phyloP scores from a whole-genome alignment of 2,888 invertebrate genomes.

The Crepidodera aurea region DNA sequence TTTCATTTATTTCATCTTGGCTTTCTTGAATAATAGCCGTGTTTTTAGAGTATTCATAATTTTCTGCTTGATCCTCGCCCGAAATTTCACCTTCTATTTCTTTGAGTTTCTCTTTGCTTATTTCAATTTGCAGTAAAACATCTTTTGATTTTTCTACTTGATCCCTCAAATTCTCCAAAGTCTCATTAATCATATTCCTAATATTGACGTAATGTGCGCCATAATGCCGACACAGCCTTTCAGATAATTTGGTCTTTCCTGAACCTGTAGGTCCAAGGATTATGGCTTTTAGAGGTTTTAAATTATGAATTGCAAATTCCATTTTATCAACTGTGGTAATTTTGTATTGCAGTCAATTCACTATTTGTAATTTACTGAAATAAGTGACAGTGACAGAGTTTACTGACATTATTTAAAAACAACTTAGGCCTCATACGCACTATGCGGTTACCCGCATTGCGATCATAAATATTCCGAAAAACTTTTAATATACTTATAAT shows the following conservation, averaged over 20 bases:
- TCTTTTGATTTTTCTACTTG: constrained; percentile 44
- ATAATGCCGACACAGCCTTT: constrained; percentile 66
- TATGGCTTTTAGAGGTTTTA: constrained; percentile 68
- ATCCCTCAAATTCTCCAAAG: constrained; percentile 62
- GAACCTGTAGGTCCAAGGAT: constrained; percentile 73
- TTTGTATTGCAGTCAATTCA: too few relatives aligned
- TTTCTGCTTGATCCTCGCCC: constrained; percentile 50
- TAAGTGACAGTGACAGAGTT: too few relatives aligned
- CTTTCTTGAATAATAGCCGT: constrained; percentile 55
- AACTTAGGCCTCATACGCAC: too few relatives aligned
- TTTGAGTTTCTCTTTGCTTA: constrained; percentile 41
- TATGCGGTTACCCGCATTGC: too few relatives aligned
- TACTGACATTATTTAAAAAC: too few relatives aligned
- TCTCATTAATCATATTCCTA: constrained; percentile 65
- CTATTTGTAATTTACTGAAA: too few relatives aligned
- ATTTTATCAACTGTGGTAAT: too few relatives aligned
- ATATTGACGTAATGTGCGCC: constrained; percentile 67
- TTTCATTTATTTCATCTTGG: constrained; percentile 59
- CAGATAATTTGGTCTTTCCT: constrained; percentile 70
- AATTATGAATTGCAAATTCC: too few relatives aligned
- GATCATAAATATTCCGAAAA: too few relatives aligned
- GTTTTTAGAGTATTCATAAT: constrained; percentile 51
- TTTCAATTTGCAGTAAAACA: constrained; percentile 40
- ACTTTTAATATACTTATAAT: too few relatives aligned
- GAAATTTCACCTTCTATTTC: constrained; percentile 48